Base-by-base conservation (phyloP, 2,797 vertebrate species). In the Parambassis ranga region DNA sequence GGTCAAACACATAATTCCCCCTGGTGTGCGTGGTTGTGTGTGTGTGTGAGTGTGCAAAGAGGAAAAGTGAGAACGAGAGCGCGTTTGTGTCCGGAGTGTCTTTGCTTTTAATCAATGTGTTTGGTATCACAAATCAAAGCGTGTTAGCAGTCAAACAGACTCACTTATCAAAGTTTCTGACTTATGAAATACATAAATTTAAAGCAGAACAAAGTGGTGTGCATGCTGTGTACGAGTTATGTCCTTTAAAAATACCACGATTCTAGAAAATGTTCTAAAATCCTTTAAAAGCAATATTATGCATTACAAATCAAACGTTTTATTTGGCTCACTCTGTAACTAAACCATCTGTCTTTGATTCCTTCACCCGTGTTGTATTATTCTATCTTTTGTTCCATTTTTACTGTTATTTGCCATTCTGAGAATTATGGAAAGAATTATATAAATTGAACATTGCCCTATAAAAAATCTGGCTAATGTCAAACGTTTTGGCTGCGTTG, bases 21-120 rank as follows among this genome's bases (percentile, higher is more conserved):
- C 31, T 28, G 7, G 57, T 64, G 46, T 28, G 36, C 15, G 1
- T 9, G 24, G 13, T 18, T 22, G 55, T 65, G 50, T 31, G 14
- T 13, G 18, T 19, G 5, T 4, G 48, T 10, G 23, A 51, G 13
- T 35, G 56, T 6, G 36, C 23, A 33, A n/a, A 33, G 22, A 57
- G 42, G 38, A 35, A 63, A 47, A 62, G 48, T 32, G n/a, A 49
- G 22, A 63, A 9, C 1, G 10, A 53, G 52, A 53, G 52, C 10
- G 10, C 26, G 53, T 53, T 39, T 73, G 49, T 56, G 52, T 65
- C 43, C 59, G 67, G 36, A 48, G 48, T 53, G 41, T 58, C 49
- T 77, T 79, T 75, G 77, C 61, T 80, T 82, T 75, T 72, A 75
- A 81, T 84, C 63, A 74, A 5, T 13, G 55, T 67, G 62, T 75